phyloP scores from a whole-genome alignment of 2,797 vertebrate species.

The Xiphorhynchus erythropygius region DNA sequence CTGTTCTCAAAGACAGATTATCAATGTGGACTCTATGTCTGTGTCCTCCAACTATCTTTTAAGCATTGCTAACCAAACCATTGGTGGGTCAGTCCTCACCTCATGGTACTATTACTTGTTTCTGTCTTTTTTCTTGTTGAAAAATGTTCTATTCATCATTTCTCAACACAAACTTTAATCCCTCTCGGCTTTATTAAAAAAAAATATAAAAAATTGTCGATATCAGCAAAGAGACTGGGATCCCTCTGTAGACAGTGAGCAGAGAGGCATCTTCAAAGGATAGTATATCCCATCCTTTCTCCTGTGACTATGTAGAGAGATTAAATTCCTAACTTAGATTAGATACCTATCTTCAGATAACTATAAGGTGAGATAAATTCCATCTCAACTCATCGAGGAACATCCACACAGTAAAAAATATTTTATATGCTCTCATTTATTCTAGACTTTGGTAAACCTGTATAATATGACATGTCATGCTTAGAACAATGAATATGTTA shows the following conservation, averaged over 20 bases:
- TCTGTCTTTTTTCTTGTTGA: background rate
- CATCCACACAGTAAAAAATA: background rate
- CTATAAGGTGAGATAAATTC: background rate
- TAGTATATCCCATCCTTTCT: background rate
- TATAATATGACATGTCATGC: constrained; percentile 55
- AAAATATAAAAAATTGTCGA: too few relatives aligned
- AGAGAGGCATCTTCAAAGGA: background rate
- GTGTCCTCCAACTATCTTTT: background rate
- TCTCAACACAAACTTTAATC: background rate
- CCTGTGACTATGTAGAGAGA: background rate
- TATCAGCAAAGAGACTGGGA: background rate
- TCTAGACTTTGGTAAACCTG: constrained; percentile 3
- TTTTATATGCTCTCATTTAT: background rate
- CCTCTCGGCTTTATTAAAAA: background rate
- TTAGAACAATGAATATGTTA: constrained; percentile 40
- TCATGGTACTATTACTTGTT: background rate
- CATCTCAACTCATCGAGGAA: background rate
- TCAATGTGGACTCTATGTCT: background rate
- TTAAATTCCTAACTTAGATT: background rate
- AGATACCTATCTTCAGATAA: background rate
- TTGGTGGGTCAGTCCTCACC: background rate
- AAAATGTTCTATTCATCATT: background rate
- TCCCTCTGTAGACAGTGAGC: background rate
- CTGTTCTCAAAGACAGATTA: background rate
- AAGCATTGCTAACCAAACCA: background rate